Evolutionary conservation across 2,888 invertebrate genomes (phyloP).

Genomic region (Cyclophora punctaria): DNA sequence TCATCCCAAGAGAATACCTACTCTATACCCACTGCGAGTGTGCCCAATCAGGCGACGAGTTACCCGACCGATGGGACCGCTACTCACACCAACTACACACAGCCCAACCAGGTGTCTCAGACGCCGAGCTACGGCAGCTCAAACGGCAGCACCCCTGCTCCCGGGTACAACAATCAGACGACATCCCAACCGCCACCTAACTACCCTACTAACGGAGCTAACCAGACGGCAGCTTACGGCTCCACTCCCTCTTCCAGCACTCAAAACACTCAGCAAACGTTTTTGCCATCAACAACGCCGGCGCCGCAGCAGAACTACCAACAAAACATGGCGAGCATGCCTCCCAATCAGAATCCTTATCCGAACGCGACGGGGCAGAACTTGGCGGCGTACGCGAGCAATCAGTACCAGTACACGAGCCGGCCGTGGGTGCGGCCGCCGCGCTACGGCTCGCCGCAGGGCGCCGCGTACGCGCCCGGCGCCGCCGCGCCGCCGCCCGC

Average conservation of each 20-base stretch:
- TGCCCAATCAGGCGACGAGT: constrained; percentile 41
- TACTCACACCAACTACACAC: constrained; percentile 40
- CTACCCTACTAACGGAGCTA: constrained; percentile 49
- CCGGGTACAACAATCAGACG: constrained; percentile 31
- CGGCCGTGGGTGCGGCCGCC: constrained; percentile 60
- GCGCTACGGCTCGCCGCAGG: constrained; percentile 61
- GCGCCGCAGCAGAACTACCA: constrained; percentile 54
- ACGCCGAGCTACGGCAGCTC: constrained; percentile 41
- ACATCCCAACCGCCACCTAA: constrained; percentile 46
- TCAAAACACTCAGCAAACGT: constrained; percentile 47
- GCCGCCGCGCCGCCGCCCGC: constrained; percentile 42
- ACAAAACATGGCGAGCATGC: constrained; percentile 43
- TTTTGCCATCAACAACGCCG: constrained; percentile 59
- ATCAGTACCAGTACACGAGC: constrained; percentile 63
- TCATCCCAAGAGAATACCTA: constrained; percentile 58
- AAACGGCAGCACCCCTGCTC: constrained; percentile 30
- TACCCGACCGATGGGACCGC: constrained; percentile 43
- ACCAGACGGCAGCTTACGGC: constrained; percentile 39
- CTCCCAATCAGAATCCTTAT: constrained; percentile 58
- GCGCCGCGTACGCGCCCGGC: constrained; percentile 52
- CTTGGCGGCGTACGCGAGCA: constrained; percentile 64
- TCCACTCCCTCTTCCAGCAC: constrained; percentile 36
- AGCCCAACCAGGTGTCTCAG: constrained; percentile 34
- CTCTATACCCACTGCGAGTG: constrained; percentile 32
- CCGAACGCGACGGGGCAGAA: constrained; percentile 67